Base-by-base conservation (phyloP, 2,888 invertebrate species). In the Ochropleura plecta region DNA sequence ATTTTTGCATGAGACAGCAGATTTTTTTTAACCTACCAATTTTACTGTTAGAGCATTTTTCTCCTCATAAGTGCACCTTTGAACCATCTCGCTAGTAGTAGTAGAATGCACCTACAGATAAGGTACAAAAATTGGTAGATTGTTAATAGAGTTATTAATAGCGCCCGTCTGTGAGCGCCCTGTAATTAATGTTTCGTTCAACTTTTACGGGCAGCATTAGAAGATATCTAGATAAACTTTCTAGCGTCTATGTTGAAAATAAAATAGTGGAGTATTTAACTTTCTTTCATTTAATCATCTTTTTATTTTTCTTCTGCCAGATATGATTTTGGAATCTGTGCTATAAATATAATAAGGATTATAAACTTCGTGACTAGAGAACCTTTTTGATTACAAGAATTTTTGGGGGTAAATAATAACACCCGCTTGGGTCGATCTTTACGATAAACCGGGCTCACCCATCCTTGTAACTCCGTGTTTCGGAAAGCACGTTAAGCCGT, bases 91-190 rank as follows among this genome's bases (percentile, higher is more conserved):
- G 16, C 49, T 49, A 49, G 49, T 49, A 16, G 1, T 42, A 48
- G 14, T 1, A 73, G 3, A 42, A 60, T n/a, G 16, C 49, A 78
- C 63, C 5, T 30, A n/a, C 40, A 51, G 5, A 1, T 64, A 53
- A 55, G 12, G 14, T 69, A 60, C 6, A 76, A 63, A 78, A 73
- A 67, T 55, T 72, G n/a, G 5, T 57, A 40, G 60, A 78, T 62
- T 57, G 71, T 68, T n/a, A n/a, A 82, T 55, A 40, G 48, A 53
- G 57, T 66, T 51, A 16, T 72, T 78, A 72, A 77, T 77, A 60
- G 44, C 57, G 16, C 30, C 42, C 20, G 60, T 53, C 73, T 70
- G 46, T 49, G 40, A 57, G 20, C 60, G 12, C 59, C 42, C 5
- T 55, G 10, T 40, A 70, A 65, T 78, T 20, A 70, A 81, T 68